Evolutionary conservation across 2,113 vertebrate species (phyloP).

Genomic region (Mohoua ochrocephala): DNA sequence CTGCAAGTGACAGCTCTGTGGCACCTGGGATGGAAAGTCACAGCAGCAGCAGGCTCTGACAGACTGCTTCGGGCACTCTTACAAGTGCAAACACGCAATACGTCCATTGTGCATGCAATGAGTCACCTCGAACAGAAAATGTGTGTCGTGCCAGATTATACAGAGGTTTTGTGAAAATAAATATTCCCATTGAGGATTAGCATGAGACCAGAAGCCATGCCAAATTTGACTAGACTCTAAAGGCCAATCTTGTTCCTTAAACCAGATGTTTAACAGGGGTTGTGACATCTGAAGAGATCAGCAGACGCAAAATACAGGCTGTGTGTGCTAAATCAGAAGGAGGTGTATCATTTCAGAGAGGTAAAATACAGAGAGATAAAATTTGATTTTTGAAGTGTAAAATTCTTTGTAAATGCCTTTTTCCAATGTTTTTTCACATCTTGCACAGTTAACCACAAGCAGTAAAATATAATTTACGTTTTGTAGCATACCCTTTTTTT

Average conservation of each 20-base stretch:
- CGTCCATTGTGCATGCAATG: constrained; percentile 26
- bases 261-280: constrained; percentile 43
- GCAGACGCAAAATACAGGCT: neutral
- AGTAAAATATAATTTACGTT: neutral
- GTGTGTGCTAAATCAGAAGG: neutral
- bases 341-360: neutral
- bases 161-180: constrained; percentile 62
- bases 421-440: neutral
- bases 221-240: constrained; percentile 37
- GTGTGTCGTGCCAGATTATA: constrained; percentile 27
- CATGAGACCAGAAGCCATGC: constrained; percentile 59
- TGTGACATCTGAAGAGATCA: constrained; percentile 36
- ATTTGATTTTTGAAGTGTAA: neutral
- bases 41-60: neutral
- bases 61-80: neutral
- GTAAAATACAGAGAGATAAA: neutral
- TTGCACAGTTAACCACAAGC: neutral
- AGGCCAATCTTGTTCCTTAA: constrained; percentile 25
- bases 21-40: neutral
- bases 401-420: neutral
- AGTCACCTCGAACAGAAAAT: constrained; percentile 39
- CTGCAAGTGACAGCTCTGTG: neutral
- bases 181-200: constrained; percentile 62
- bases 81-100: constrained; percentile 18
- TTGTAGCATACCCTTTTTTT: neutral